Percentiles rank a stretch among this genome's conserved stretches.
These are phyloP conservation scores for Uropetala carovei DNA, from an alignment of 2,888 invertebrate species.

Conservation along the genomic window DNA sequence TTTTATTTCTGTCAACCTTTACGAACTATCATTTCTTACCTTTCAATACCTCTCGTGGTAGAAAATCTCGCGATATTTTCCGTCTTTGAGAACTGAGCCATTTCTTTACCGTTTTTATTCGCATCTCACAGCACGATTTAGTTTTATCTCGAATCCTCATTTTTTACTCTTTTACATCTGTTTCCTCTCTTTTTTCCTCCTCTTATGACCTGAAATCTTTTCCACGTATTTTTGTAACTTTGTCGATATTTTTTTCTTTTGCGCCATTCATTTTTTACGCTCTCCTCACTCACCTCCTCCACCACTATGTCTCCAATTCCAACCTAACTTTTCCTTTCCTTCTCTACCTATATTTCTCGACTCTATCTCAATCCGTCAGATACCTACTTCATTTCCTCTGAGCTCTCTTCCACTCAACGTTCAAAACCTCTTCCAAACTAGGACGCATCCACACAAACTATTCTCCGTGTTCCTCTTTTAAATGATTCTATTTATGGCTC, in stretches of 20 bases:
- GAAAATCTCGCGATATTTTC: too few species aligned
- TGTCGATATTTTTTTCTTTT: background rate
- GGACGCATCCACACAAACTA: too few species aligned
- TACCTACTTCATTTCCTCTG: too few species aligned
- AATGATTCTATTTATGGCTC: too few species aligned
- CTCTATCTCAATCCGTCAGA: background rate
- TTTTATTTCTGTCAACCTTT: too few species aligned
- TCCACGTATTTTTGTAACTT: background rate
- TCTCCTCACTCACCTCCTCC: background rate
- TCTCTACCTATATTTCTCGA: background rate
- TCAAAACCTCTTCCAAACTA: too few species aligned
- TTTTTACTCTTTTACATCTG: background rate
- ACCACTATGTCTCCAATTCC: background rate
- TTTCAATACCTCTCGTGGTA: too few species aligned
- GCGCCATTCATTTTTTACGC: background rate
- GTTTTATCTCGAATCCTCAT: slow-evolving; percentile 10
- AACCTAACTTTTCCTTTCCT: background rate
- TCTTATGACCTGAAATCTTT: background rate
- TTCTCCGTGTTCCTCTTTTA: too few species aligned
- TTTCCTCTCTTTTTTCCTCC: background rate
- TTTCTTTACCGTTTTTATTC: background rate
- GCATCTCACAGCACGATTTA: background rate
- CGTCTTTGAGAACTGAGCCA: too few species aligned
- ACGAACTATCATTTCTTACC: too few species aligned
- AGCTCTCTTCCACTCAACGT: too few species aligned